phyloP scores from a whole-genome alignment of 2,113 vertebrate species.

The Antigone vipio region DNA sequence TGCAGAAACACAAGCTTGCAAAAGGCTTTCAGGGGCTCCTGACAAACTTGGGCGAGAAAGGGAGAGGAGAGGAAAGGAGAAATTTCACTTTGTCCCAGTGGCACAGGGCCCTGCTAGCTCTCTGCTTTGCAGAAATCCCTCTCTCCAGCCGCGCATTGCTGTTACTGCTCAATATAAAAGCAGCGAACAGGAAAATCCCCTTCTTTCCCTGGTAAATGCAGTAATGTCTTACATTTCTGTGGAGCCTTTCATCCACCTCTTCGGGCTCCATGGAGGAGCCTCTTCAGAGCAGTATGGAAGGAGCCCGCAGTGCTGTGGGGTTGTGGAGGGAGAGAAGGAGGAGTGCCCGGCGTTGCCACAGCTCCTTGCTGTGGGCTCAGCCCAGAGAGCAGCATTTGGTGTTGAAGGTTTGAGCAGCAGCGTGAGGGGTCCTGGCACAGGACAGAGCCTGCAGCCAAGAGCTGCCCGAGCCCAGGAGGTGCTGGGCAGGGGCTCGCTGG shows the following conservation, averaged over 20 bases:
- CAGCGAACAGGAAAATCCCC: not conserved
- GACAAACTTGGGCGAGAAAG: not conserved
- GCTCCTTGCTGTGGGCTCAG: not conserved
- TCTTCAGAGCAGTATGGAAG: not conserved
- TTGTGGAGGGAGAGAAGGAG: not conserved
- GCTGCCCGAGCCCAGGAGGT: not conserved
- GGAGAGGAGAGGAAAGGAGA: not conserved
- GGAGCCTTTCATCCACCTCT: not conserved
- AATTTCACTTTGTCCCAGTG: not conserved
- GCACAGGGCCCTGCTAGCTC: not conserved
- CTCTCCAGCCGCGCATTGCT: not conserved
- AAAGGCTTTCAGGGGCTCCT: not conserved
- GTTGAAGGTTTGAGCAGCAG: not conserved
- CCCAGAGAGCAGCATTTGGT: not conserved
- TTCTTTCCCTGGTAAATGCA: not conserved
- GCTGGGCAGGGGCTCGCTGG: not conserved
- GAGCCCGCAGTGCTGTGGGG: not conserved
- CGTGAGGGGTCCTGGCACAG: not conserved
- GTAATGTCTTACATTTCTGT: not conserved
- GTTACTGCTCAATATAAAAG: not conserved
- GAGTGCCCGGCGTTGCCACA: not conserved
- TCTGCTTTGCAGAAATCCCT: not conserved
- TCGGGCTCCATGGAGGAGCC: not conserved
- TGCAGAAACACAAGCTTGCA: not conserved
- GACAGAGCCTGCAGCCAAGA: not conserved